Conservation (phyloP, 2,797 vertebrate species). For the Enteromius fasciolatus region DNA sequence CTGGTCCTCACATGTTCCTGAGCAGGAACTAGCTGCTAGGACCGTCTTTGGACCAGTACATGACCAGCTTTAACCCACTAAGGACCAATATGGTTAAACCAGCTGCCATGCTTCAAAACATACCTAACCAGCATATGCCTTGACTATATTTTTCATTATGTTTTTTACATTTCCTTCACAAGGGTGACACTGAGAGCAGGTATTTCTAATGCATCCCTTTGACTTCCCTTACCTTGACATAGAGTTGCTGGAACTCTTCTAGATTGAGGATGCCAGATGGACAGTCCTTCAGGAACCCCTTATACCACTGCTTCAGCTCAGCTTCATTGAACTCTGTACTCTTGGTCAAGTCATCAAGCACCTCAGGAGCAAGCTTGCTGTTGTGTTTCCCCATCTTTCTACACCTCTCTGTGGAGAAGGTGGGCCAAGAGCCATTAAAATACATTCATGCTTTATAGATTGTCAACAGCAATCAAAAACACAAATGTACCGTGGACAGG, state of each 20-base stretch:
- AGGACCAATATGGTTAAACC: neutral
- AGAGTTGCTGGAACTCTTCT: slow-evolving; percentile 98
- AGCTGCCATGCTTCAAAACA: neutral
- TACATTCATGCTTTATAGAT: slow-evolving; percentile 6
- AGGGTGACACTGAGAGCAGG: neutral
- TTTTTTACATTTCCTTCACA: neutral
- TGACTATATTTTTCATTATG: neutral
- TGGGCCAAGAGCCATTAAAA: slow-evolving; percentile 6
- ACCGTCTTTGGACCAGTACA: neutral
- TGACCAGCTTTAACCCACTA: neutral
- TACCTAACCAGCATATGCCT: neutral
- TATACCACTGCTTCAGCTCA: slow-evolving; percentile 99
- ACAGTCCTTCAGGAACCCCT: slow-evolving; percentile 98
- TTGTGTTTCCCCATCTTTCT: slow-evolving; percentile 93
- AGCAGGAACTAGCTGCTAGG: neutral
- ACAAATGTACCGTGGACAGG: neutral
- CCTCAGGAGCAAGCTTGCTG: slow-evolving; percentile 96
- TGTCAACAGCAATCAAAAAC: slow-evolving; percentile 8
- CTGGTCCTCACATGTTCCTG: neutral
- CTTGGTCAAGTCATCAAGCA: slow-evolving; percentile 94
- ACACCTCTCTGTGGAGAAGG: slow-evolving; percentile 59
- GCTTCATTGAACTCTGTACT: slow-evolving; percentile 96
- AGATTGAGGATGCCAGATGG: slow-evolving; percentile 95
- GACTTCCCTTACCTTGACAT: slow-evolving; percentile 86
- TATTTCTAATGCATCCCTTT: neutral